phyloP scores from a whole-genome alignment of 2,888 invertebrate species.

The Nephrotoma appendiculata region DNA sequence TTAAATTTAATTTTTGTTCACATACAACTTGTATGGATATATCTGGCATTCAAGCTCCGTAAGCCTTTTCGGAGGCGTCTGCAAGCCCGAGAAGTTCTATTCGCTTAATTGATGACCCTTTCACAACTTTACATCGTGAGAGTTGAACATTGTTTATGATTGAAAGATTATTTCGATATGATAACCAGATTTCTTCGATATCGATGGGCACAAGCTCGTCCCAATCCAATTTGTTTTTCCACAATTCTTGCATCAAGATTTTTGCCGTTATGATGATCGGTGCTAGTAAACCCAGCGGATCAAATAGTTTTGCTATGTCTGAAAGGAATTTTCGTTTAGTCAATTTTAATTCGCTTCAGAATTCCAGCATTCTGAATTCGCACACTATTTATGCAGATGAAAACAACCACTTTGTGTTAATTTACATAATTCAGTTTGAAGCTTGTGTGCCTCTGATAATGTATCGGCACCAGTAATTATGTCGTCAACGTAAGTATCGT shows the following conservation, averaged over 20 bases:
- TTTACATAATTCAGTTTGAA: background rate
- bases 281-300: background rate
- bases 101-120: background rate
- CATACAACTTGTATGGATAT: no score
- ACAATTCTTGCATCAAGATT: background rate
- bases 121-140: background rate
- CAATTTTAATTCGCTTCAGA: background rate
- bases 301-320: no score
- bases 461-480: conserved; percentile 8
- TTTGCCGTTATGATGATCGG: background rate
- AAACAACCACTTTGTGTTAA: background rate
- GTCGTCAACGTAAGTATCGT: conserved; percentile 15
- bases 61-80: background rate
- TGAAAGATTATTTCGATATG: no score
- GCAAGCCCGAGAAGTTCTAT: background rate
- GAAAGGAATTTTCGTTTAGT: background rate
- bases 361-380: background rate
- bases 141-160: background rate
- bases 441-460: background rate
- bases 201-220: background rate
- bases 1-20: no score
- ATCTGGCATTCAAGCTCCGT: no score
- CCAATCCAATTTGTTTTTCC: background rate
- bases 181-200: no score
- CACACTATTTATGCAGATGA: background rate